Evolutionary conservation across 2,888 invertebrate species (phyloP), one percentile per base, ranked within the genome.

Genomic region (Trissolcus japonicus): DNA sequence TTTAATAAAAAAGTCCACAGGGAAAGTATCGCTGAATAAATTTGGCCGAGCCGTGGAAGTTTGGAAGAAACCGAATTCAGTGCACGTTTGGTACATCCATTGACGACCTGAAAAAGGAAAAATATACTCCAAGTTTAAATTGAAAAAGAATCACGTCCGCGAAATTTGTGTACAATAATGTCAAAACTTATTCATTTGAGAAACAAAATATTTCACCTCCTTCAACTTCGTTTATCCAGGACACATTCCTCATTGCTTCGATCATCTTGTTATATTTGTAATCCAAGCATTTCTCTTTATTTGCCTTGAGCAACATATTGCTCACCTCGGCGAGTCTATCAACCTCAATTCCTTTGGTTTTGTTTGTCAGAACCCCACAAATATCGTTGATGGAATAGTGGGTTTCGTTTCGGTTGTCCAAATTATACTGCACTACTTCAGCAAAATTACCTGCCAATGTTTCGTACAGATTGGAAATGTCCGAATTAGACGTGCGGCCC

Each of bases 11-110:
- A 95, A 97, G 69, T 94, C 92, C 0, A 94, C 88, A 0, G 94
- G 92, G 81, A 97, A 96, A 35, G 91, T 90, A 83, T 94, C 91
- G 0, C 96, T 95, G 86, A 98, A 98, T 51, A 88, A 93, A 88
- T 92, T 90, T 1, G 90, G 90, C 71, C 91, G 90, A 3, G 91
- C 92, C 0, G 93, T 93, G 0, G 97, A 96, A 0, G 96, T 95
- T 90, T 98, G 98, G 89, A 94, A 98, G 89, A 95, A 98, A 25
- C 98, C 98, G 87, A 98, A 98, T 88, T 98, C 98, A 0, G 95
- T 96, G 87, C 98, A 98, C 0, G 98, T 98, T 90, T 98, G 98
- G 88, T 97, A 98, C 73, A 92, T 94, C 98, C 98, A 98, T 84
- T 96, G 95, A 0, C 98, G 94, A 80, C 91, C 94, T 94, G 54